Evolutionary conservation across 2,113 vertebrate genomes (phyloP).

Genomic region (Charadrius vociferus): DNA sequence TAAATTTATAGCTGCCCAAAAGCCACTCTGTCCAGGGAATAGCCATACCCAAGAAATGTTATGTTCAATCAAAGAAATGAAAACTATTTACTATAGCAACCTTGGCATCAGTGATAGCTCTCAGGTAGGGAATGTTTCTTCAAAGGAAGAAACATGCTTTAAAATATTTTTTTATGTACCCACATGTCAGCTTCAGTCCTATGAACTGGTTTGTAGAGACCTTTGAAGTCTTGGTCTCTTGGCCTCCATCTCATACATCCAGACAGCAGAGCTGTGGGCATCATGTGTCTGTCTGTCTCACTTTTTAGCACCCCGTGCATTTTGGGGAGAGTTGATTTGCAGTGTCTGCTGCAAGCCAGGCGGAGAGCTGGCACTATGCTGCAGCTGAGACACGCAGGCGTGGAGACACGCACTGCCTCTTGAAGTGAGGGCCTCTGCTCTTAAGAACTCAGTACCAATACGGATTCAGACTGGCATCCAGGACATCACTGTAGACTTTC

Average conservation of each 20-base stretch:
- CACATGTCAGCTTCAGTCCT: neutral
- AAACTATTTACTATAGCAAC: constrained; percentile 12
- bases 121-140: neutral
- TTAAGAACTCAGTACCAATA: neutral
- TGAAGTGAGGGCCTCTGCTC: neutral
- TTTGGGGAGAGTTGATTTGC: neutral
- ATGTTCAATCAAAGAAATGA: constrained; percentile 21
- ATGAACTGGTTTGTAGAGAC: neutral
- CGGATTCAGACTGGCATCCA: neutral
- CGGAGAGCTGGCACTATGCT: neutral
- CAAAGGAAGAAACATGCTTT: neutral
- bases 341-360: neutral
- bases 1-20: neutral
- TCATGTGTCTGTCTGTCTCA: rapidly evolving
- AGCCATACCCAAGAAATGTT: constrained; percentile 5
- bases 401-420: neutral
- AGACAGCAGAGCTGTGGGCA: neutral
- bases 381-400: rapidly evolving
- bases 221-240: neutral
- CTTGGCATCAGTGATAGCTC: neutral
- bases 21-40: neutral
- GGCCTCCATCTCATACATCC: neutral
- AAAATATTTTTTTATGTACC: neutral
- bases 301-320: neutral
- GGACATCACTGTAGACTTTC: neutral